Evolutionary conservation across 2,797 vertebrate species (phyloP), one percentile per base, ranked within the genome.

Genomic region (Myoxocephalus aenaeus): DNA sequence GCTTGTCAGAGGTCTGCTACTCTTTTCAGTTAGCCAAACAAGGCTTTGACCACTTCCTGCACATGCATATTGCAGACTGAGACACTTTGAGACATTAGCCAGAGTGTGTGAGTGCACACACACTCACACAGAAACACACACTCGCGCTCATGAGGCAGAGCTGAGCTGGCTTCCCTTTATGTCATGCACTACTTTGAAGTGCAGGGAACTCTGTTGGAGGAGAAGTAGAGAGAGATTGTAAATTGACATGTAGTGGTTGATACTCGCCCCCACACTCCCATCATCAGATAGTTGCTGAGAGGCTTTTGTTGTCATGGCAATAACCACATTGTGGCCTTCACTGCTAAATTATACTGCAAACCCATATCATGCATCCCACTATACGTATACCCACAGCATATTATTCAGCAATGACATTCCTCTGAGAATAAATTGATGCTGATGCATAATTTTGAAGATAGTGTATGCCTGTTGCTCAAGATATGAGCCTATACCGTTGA

Each of bases 271-370:
- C 88, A 72, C 77, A 82, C 66, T 81, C 56, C 62, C 57, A 81
- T 83, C 84, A 80, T 69, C 67, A 67, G 80, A 84, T 74, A 74
- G 76, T 77, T 74, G 73, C 82, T 0, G 22, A 73, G 75, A 86
- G 84, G 77, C 83, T 75, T 79, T 85, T 86, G 92, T 93, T 93
- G 91, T 91, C 91, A 93, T 93, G 87, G 92, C 9, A 70, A 93
- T 88, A 88, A 87, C 83, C 83, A 88, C 87, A 91, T 78, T 72
- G 73, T 61, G 77, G 87, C 85, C 79, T 81, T 90, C 61, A 65
- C n/a, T 62, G 53, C 44, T 57, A 81, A 84, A 65, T 76, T 68
- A 87, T 85, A 70, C 59, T 72, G 70, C 32, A 80, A 76, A 71
- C 65, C 48, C 77, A 70, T 83, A 75, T 69, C 38, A 22, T 25